phyloP scores from a whole-genome alignment of 1,140 invertebrate species.

The Ceratosolen solmsi region DNA sequence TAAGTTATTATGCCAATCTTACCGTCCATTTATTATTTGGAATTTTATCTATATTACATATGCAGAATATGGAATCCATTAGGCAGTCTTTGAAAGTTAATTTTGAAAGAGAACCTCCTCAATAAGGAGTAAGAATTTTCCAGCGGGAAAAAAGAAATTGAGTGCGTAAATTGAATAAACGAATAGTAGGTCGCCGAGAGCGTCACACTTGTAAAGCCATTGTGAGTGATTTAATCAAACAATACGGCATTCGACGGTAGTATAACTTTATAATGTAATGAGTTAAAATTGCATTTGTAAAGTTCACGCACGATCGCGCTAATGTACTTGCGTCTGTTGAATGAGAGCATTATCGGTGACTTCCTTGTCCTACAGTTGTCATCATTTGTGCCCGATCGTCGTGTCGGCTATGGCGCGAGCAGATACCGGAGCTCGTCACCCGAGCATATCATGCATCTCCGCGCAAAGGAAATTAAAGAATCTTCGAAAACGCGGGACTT shows the following conservation, averaged over 20 bases:
- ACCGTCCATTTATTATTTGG: too few relatives aligned
- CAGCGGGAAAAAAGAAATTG: too few relatives aligned
- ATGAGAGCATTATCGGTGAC: conserved; percentile 18
- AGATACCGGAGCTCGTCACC: neutral
- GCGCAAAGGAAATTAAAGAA: conserved; percentile 34
- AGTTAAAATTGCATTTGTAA: conserved; percentile 27
- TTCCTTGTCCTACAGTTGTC: conserved; percentile 36
- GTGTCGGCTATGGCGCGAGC: neutral
- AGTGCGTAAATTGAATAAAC: neutral
- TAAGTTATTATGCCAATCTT: too few relatives aligned
- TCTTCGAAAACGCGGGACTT: conserved; percentile 33
- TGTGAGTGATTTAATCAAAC: neutral
- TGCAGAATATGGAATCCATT: too few relatives aligned
- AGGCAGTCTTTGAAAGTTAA: too few relatives aligned
- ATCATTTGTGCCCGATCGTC: neutral
- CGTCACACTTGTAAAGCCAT: neutral
- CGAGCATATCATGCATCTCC: neutral
- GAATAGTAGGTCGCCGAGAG: neutral
- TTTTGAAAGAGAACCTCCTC: too few relatives aligned
- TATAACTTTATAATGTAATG: neutral
- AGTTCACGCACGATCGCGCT: conserved; percentile 8
- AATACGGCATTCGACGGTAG: neutral
- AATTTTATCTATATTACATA: too few relatives aligned
- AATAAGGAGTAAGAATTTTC: too few relatives aligned
- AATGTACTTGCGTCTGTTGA: conserved; percentile 29